A percentile compares a stretch with the other conserved stretches of the same genome.
These are phyloP conservation scores for Pediacus dermestoides DNA, from an alignment of 2,888 invertebrate species.

Conservation along the genomic window DNA sequence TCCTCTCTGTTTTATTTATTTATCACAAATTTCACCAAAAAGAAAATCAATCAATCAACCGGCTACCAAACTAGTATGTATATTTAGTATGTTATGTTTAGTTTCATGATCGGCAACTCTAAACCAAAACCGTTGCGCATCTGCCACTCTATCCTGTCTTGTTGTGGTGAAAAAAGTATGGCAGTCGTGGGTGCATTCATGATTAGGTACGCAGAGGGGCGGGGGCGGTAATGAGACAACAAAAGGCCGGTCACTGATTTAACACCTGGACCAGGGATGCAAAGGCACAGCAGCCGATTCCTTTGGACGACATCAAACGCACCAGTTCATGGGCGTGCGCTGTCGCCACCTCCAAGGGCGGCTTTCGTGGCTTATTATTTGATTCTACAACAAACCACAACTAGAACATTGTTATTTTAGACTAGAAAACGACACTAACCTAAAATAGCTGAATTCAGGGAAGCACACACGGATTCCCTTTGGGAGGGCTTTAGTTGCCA, in stretches of 20 bases:
- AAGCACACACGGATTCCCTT: constrained; percentile 91
- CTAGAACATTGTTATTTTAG: background rate
- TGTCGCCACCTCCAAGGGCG: constrained; percentile 89
- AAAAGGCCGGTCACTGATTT: constrained; percentile 54
- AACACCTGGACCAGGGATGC: constrained; percentile 84
- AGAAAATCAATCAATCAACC: constrained; percentile 4
- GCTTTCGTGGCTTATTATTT: constrained; percentile 83
- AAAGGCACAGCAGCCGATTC: constrained; percentile 92
- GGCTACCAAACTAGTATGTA: background rate
- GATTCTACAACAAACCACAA: constrained; percentile 64
- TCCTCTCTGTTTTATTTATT: constrained; percentile 33
- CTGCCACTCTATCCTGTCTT: constrained; percentile 10
- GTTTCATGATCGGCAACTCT: background rate
- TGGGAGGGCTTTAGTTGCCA: constrained; percentile 94
- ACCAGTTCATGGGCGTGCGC: constrained; percentile 87
- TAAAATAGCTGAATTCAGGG: constrained; percentile 95
- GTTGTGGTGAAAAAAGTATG: constrained; percentile 20
- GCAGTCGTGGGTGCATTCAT: constrained; percentile 28
- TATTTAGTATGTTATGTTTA: background rate
- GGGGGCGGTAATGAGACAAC: background rate
- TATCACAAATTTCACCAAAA: constrained; percentile 30
- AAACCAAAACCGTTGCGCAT: constrained; percentile 11
- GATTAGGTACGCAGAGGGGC: constrained; percentile 6
- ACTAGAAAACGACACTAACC: constrained; percentile 57
- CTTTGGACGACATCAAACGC: constrained; percentile 83